Evolutionary conservation across 1,140 invertebrate genomes (phyloP), one percentile per base, ranked within the genome.

Genomic region (Bombus turneri): DNA sequence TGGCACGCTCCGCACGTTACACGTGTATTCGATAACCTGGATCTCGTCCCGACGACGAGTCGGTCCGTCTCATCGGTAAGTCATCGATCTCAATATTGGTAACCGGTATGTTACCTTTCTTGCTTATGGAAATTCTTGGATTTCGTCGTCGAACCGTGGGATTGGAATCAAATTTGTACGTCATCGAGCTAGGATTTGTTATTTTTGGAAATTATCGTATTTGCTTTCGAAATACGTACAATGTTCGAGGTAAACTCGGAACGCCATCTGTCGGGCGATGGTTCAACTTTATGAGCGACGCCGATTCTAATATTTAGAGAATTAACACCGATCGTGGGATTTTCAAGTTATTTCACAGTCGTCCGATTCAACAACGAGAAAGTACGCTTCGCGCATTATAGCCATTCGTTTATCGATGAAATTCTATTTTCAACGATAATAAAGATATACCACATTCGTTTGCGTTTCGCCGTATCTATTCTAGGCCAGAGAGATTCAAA

Each of bases 11-110:
- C 34, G 72, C 47, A 64, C 69, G 71, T 75, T 64, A 25, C 83
- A 85, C 83, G 79, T 80, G 84, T 62, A 43, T 34, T 39, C 53
- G 43, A 43, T 91, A 94, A 94, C 88, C 93, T 94, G 94, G 93
- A 95, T 94, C 93, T 92, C 92, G 87, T 93, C 77, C 82, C 91
- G 74, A 87, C 92, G 41, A 93, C 89, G 83, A 90, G 66, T 47
- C 39, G 89, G 80, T 91, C 90, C 77, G 88, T 91, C 88, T 91
- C 87, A 90, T 92, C 93, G 94, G 94, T 95, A 94, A 94, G 94
- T 94, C 74, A 12, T 10, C 31, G 12, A 37, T 25, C 8, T 41
- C 9, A 12, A 25, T 4, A 76, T 28, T n/a, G 28, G 28, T 18
- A 22, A 41, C 15, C 18, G n/a, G 13, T 41, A 28, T 15, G 39